phyloP scores from a whole-genome alignment of 2,113 vertebrate species.

The Chloropsis cyanopogon region DNA sequence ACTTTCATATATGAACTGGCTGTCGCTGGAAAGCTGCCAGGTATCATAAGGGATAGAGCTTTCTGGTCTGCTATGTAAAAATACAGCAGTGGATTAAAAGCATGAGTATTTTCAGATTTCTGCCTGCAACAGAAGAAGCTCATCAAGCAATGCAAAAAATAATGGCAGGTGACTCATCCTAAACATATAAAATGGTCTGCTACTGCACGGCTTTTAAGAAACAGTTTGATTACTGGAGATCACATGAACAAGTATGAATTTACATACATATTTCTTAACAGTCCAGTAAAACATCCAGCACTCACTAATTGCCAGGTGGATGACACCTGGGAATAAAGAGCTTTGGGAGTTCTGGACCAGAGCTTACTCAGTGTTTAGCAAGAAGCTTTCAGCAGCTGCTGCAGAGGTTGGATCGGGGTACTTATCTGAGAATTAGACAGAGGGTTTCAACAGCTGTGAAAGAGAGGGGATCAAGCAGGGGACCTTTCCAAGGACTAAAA shows the following conservation, averaged over 20 bases:
- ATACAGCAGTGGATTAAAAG: not conserved
- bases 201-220: not conserved
- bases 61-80: constrained; percentile 46
- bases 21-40: constrained; percentile 59
- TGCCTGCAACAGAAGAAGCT: not conserved
- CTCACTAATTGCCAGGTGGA: constrained; percentile 45
- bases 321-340: constrained; percentile 45
- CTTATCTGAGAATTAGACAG: constrained; percentile 44
- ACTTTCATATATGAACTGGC: constrained; percentile 68
- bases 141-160: not conserved
- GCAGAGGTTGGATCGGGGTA: constrained; percentile 27
- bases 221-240: not conserved
- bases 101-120: not conserved
- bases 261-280: not conserved
- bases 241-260: not conserved
- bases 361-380: not conserved
- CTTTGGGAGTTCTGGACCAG: not conserved
- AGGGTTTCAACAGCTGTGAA: constrained; percentile 59
- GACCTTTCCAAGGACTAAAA: constrained; percentile 41
- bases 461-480: constrained; percentile 24
- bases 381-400: constrained; percentile 46
- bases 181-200: not conserved
- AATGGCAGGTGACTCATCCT: not conserved
- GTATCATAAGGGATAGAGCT: constrained; percentile 48
- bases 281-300: not conserved